Evolutionary conservation across 2,113 vertebrate genomes (phyloP).

Genomic region (Paracyprichromis sp.): DNA sequence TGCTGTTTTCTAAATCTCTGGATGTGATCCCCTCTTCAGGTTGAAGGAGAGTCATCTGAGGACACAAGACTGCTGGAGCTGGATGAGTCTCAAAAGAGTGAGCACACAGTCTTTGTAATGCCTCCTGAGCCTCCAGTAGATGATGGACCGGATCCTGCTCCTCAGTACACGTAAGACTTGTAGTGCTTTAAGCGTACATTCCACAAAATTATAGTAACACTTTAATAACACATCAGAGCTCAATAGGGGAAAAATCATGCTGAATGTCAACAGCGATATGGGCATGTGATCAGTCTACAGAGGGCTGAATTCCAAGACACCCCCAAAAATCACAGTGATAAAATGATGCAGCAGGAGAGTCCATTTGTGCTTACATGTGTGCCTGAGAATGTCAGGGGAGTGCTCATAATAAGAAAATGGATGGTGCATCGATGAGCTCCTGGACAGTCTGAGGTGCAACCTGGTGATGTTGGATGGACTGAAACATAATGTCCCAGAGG

Average conservation of each 20-base stretch:
- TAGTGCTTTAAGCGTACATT: not conserved
- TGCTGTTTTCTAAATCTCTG: not conserved
- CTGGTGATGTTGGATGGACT: not conserved
- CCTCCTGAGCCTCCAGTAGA: slow-evolving; percentile 79
- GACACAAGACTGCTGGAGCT: slow-evolving; percentile 87
- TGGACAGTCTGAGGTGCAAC: not conserved
- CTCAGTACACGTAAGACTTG: slow-evolving; percentile 78
- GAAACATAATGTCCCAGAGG: not conserved
- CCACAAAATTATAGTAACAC: not conserved
- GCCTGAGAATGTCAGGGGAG: not conserved
- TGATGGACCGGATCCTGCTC: slow-evolving; percentile 67
- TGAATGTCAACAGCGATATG: not conserved
- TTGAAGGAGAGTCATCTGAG: slow-evolving; percentile 82
- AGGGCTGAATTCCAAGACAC: not conserved
- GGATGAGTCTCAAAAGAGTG: slow-evolving; percentile 95
- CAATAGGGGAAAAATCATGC: not conserved
- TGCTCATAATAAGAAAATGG: not conserved
- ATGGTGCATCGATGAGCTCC: rapidly evolving
- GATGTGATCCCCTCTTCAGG: slow-evolving; percentile 60
- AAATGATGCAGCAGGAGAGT: rapidly evolving
- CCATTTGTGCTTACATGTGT: not conserved
- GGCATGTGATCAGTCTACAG: not conserved
- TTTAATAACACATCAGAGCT: not conserved
- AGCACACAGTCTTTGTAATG: slow-evolving; percentile 95
- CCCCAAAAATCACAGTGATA: rapidly evolving